Evolutionary conservation across 2,113 vertebrate species (phyloP), one percentile per base, ranked within the genome.

Genomic region (Garra rufa): DNA sequence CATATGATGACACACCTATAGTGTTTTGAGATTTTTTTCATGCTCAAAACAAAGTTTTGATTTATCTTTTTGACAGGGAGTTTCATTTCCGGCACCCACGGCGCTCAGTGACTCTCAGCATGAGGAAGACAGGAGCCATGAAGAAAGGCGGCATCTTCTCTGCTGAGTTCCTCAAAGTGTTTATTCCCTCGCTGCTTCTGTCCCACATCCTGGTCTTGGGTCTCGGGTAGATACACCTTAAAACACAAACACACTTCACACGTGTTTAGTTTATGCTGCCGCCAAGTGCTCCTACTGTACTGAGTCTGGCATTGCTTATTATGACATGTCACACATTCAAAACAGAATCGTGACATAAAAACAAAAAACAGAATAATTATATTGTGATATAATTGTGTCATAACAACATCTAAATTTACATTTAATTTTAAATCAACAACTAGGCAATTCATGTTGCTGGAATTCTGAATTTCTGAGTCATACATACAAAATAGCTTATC

Each of bases 91-190:
- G 97, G 83, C 97, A 99, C 93, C 98, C 97, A 0, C 97, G 98
- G 17, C 96, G 97, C 86, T 95, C 97, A 0, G 96, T 96, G 46
- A 96, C 96, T 5, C 94, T 99, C 89, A 99, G 98, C 94, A 99
- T 99, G 98, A 96, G 98, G 83, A 99, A 98, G 93, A 98, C 96
- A 0, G 97, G 98, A 55, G 98, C 96, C 88, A 99, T 99, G 98
- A 99, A 99, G 94, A 99, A 99, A 92, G 98, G 98, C 77, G 98
- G 98, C 70, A 95, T 99, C 91, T 99, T 99, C 94, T 99, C 98
- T 1, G 96, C 97, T 0, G 98, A 99, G 85, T 99, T 99, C 89
- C 96, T 99, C 86, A 97, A 99, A 92, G 96, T 99, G 90, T 98
- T 98, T 94, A 97, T 99, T 93, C 98, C 98, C 4, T 99, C 98